Conservation (phyloP, 2,888 invertebrate genomes). For the Plutella xylostella region DNA sequence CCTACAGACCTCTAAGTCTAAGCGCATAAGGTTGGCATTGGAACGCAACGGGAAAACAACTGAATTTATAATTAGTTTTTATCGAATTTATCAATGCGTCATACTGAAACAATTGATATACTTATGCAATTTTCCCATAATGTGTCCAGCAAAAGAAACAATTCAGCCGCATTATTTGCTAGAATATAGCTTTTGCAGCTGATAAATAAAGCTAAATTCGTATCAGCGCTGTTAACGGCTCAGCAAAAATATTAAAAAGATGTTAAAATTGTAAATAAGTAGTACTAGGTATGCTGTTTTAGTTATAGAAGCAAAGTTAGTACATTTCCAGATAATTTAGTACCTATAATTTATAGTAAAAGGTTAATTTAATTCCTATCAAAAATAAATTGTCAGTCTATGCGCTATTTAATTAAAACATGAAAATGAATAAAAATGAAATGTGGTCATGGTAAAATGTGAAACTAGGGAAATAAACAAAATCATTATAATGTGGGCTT, state of each 20-base stretch:
- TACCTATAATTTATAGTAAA: neutral
- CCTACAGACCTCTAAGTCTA: conserved; percentile 53
- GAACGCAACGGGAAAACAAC: conserved; percentile 45
- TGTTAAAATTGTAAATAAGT: no score
- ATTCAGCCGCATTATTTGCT: conserved; percentile 21
- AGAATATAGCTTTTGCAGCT: conserved; percentile 16
- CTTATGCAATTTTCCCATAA: conserved; percentile 42
- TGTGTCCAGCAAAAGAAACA: conserved; percentile 45
- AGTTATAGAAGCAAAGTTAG: conserved; percentile 2
- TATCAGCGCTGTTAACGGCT: no score
- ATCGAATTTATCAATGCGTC: neutral
- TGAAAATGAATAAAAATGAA: no score
- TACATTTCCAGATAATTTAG: neutral
- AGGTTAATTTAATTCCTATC: neutral
- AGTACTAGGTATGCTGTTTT: neutral
- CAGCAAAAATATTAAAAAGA: conserved; percentile 16
- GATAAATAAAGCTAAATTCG: conserved; percentile 28
- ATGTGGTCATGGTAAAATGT: no score
- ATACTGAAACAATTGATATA: conserved; percentile 12
- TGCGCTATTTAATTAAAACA: no score
- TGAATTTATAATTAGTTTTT: neutral
- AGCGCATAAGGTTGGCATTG: conserved; percentile 38
- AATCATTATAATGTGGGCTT: no score
- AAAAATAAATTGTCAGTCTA: neutral
- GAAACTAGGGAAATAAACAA: no score